These are phyloP conservation scores for Ctenochaetus hawaiiensis DNA, from an alignment of 2,797 vertebrate species.

Conservation along the genomic window DNA sequence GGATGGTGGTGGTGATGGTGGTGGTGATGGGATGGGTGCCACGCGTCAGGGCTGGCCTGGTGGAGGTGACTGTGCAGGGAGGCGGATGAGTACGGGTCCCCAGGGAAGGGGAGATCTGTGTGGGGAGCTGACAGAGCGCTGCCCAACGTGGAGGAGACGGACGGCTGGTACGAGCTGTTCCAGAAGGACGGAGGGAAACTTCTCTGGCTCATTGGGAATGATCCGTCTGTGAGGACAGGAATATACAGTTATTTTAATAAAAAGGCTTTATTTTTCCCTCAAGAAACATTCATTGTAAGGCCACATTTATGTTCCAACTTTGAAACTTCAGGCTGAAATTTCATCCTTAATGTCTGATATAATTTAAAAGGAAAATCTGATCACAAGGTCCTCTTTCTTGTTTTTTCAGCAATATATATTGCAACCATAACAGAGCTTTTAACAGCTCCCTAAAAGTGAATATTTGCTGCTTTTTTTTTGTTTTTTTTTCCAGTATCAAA, in stretches of 20 bases:
- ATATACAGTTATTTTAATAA: not conserved
- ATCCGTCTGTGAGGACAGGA: constrained; percentile 82
- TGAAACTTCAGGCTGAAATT: not conserved
- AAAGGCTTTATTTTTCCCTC: not conserved
- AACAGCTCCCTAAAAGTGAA: not conserved
- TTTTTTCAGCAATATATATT: not conserved
- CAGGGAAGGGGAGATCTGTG: constrained; percentile 91
- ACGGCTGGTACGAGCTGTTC: constrained; percentile 96
- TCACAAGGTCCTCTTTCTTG: not conserved
- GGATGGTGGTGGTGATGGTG: constrained; percentile 92
- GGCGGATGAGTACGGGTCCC: constrained; percentile 91
- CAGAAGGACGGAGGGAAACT: constrained; percentile 98
- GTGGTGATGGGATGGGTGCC: constrained; percentile 95
- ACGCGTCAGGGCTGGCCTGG: constrained; percentile 91
- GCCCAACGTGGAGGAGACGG: constrained; percentile 87
- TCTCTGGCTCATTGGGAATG: constrained; percentile 96
- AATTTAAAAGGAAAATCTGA: not conserved
- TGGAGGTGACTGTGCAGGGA: constrained; percentile 95
- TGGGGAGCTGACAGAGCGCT: constrained; percentile 88
- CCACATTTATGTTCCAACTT: no score
- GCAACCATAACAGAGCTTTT: not conserved
- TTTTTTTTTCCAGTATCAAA: not conserved
- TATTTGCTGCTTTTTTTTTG: not conserved
- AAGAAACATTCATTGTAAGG: not conserved
- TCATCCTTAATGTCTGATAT: not conserved